Conservation (phyloP, 2,113 vertebrate genomes). For the Pitta sordida region DNA sequence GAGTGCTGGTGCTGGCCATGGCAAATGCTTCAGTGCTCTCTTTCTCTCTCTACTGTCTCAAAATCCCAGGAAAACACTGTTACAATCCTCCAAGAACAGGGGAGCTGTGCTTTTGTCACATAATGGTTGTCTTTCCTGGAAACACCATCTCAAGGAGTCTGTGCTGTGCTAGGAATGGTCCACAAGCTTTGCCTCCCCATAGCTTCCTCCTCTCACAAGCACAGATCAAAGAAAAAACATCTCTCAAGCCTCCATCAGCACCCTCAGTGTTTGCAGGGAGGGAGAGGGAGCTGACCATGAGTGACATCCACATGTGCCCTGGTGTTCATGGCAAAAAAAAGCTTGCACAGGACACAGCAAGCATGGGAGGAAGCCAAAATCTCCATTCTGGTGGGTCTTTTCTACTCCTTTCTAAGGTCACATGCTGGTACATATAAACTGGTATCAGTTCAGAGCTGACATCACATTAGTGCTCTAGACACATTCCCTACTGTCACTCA, state of each 20-base stretch:
- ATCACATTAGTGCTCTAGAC: neutral
- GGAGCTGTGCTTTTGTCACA: neutral
- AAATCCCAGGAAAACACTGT: neutral
- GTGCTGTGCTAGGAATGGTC: neutral
- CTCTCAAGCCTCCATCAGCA: neutral
- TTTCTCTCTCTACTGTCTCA: neutral
- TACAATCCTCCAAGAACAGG: neutral
- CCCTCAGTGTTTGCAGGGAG: neutral
- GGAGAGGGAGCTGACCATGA: neutral
- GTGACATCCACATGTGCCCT: neutral
- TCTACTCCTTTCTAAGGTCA: neutral
- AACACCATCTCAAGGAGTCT: neutral
- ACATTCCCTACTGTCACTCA: neutral
- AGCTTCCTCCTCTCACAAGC: neutral
- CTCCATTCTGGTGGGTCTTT: neutral
- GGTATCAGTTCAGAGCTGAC: neutral
- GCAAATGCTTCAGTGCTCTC: neutral
- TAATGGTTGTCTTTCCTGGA: neutral
- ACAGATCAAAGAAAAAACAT: neutral
- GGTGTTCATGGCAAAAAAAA: neutral
- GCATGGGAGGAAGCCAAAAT: neutral
- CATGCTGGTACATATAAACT: neutral
- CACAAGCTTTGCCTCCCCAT: neutral
- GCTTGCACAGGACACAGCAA: neutral
- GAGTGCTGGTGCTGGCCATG: neutral